Conservation (phyloP, 2,113 vertebrate genomes). For the Trematocara marginatum region DNA sequence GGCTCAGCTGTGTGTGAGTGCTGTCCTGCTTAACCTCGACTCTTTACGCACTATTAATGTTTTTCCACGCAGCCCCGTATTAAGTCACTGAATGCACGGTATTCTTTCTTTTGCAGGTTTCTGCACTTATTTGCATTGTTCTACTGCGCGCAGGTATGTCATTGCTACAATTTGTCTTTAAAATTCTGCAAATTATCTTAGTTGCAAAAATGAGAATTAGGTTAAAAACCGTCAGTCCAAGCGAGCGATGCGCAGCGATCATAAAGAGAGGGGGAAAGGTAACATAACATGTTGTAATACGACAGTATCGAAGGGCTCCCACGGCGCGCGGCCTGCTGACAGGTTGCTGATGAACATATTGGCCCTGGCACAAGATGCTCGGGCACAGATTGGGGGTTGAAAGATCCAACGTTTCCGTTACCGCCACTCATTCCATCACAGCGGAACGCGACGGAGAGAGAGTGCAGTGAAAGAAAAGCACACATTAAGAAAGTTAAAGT, state of each 20-base stretch:
- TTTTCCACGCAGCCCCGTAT: not conserved
- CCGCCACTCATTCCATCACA: constrained; percentile 28
- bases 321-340: constrained; percentile 66
- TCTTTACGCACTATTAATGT: not conserved
- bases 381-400: constrained; percentile 25
- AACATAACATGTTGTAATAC: constrained; percentile 6
- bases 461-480: not conserved
- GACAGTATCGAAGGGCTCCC: constrained; percentile 60
- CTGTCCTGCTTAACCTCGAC: not conserved
- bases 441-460: not conserved
- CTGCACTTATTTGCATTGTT: constrained; percentile 90
- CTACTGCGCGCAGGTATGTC: constrained; percentile 92
- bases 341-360: constrained; percentile 60
- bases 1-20: constrained; percentile 74
- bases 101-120: constrained; percentile 74
- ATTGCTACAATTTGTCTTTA: not conserved
- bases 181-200: not conserved
- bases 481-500: not conserved
- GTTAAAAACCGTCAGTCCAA: not conserved
- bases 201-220: not conserved
- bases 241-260: not conserved
- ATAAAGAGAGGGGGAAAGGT: not conserved
- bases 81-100: not conserved
- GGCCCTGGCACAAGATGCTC: constrained; percentile 46
- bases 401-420: not conserved